Conservation (phyloP, 2,113 vertebrate species). For the Poicephalus meyeri region DNA sequence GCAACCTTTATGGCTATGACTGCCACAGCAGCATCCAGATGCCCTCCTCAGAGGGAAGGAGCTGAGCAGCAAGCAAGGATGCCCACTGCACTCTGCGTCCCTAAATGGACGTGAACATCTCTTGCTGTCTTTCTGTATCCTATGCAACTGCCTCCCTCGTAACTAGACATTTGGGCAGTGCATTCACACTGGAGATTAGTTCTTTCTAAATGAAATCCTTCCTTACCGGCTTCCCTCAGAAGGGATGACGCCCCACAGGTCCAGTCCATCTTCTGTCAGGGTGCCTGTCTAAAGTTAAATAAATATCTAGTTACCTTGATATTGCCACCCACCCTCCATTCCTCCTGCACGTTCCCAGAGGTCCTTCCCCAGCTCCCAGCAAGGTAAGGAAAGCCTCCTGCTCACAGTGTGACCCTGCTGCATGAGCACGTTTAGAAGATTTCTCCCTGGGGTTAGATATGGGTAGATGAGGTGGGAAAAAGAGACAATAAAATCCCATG, state of each 20-base stretch:
- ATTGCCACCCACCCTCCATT: neutral
- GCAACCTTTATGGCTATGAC: accelerated
- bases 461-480: neutral
- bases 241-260: slow-evolving; percentile 69
- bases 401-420: accelerated
- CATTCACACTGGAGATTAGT: neutral
- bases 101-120: accelerated
- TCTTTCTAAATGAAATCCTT: neutral
- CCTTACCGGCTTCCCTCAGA: slow-evolving; percentile 59
- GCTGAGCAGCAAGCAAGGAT: neutral
- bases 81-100: neutral
- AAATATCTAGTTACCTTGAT: neutral
- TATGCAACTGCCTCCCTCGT: neutral
- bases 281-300: slow-evolving; percentile 68
- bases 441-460: neutral
- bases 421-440: neutral
- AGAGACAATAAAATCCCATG: too few relatives aligned
- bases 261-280: slow-evolving; percentile 76
- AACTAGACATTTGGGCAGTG: neutral
- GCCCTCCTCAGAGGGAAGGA: neutral
- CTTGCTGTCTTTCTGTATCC: neutral
- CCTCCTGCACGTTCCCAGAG: neutral
- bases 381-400: neutral
- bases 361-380: neutral
- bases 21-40: neutral